Percentiles rank a stretch among this genome's conserved stretches.
These are phyloP conservation scores for Dipodomys stephensi DNA, from an alignment of 2,113 vertebrate species.

Conservation along the genomic window DNA sequence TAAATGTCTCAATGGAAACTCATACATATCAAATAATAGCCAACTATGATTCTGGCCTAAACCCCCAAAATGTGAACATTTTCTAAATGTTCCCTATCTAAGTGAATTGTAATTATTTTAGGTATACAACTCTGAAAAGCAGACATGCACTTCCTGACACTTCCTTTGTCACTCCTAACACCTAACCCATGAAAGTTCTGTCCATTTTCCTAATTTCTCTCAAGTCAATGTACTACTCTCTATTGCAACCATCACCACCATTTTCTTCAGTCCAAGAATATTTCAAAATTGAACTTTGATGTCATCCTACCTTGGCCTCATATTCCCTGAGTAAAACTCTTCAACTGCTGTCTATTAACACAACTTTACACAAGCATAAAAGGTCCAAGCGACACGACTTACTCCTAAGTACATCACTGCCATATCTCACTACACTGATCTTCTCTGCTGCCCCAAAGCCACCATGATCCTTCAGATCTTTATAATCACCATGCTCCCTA, in stretches of 20 bases:
- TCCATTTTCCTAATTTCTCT: neutral
- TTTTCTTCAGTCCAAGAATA: constrained; percentile 28
- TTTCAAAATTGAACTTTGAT: neutral
- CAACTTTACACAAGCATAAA: no score
- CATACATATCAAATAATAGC: constrained; percentile 4
- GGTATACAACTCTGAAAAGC: neutral
- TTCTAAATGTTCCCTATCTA: constrained; percentile 32
- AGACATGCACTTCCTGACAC: neutral
- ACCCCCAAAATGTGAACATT: neutral
- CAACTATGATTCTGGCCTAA: neutral
- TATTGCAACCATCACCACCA: neutral
- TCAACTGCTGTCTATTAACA: no score
- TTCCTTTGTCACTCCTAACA: neutral
- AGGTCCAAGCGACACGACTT: neutral
- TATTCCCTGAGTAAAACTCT: neutral
- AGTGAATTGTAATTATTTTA: neutral
- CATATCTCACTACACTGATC: neutral
- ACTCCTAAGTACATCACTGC: neutral
- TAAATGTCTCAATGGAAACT: constrained; percentile 17
- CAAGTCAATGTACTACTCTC: neutral
- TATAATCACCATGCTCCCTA: neutral
- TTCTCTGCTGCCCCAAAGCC: neutral
- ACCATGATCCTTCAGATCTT: neutral
- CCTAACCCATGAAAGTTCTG: constrained; percentile 23
- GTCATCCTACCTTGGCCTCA: neutral